phyloP scores from a whole-genome alignment of 2,797 vertebrate genomes.

The Gephyroberyx darwinii region DNA sequence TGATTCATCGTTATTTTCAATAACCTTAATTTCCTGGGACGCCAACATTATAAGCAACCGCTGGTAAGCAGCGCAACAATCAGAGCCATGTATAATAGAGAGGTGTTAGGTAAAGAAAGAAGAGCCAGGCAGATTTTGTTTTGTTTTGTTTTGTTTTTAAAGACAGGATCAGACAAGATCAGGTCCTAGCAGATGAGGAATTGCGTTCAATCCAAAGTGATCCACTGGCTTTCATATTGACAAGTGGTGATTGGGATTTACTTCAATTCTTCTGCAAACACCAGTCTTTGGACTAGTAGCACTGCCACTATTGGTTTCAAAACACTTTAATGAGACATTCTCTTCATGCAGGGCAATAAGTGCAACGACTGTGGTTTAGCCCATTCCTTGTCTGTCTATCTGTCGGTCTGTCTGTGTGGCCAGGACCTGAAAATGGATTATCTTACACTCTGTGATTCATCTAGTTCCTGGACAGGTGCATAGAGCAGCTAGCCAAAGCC shows the following conservation, averaged over 20 bases:
- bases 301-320: too few species aligned
- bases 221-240: neutral
- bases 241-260: neutral
- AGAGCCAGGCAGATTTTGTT: neutral
- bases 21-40: too few species aligned
- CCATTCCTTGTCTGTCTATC: slow-evolving; percentile 18
- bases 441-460: slow-evolving; percentile 69
- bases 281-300: too few species aligned
- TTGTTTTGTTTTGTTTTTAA: neutral
- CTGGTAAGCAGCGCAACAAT: too few species aligned
- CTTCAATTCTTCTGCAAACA: neutral
- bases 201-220: neutral
- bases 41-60: too few species aligned
- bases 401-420: slow-evolving; percentile 35
- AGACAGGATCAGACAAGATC: neutral
- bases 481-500: slow-evolving; percentile 48
- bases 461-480: slow-evolving; percentile 56
- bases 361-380: slow-evolving; percentile 45
- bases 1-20: too few species aligned
- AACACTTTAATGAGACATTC: neutral
- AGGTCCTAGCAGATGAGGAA: too few species aligned
- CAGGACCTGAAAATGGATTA: slow-evolving; percentile 44
- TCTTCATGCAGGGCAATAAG: neutral
- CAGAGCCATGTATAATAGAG: neutral
- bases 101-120: neutral